A percentile compares a stretch with the other conserved stretches of the same genome.
phyloP scores from a whole-genome alignment of 2,888 invertebrate species.

The Drosophila pseudotakahashii region DNA sequence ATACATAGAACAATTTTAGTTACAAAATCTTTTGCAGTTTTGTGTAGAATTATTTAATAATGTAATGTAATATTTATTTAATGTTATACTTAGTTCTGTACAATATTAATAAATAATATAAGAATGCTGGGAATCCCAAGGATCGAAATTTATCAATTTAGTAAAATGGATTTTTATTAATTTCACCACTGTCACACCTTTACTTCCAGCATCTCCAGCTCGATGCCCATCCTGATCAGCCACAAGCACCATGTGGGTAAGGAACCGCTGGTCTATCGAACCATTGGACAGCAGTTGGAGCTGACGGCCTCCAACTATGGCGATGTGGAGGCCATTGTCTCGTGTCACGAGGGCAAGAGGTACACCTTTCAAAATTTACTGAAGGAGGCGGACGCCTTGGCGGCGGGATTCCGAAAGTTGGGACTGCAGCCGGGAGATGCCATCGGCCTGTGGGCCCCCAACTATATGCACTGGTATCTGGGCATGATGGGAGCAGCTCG shows the following conservation, averaged over 20 bases:
- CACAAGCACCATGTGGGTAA: constrained; percentile 85
- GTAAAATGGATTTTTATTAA: too few species aligned
- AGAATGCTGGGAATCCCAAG: too few species aligned
- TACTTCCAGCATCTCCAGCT: constrained; percentile 46
- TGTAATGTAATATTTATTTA: too few species aligned
- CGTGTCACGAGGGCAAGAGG: constrained; percentile 85
- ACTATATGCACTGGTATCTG: constrained; percentile 90
- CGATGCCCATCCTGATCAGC: constrained; percentile 77
- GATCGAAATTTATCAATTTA: too few species aligned
- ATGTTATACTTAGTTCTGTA: too few species aligned
- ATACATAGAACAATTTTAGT: too few species aligned
- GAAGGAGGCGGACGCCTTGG: constrained; percentile 87
- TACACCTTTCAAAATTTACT: constrained; percentile 85
- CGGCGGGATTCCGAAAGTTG: constrained; percentile 89
- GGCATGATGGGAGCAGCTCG: constrained; percentile 89
- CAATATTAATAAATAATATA: too few species aligned
- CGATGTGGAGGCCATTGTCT: constrained; percentile 86
- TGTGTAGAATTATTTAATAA: too few species aligned
- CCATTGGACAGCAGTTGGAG: constrained; percentile 87
- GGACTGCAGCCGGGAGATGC: constrained; percentile 90
- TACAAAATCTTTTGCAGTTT: too few species aligned
- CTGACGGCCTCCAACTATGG: constrained; percentile 85
- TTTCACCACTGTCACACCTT: too few species aligned
- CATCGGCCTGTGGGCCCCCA: constrained; percentile 92
- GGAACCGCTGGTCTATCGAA: constrained; percentile 85